phyloP scores from a whole-genome alignment of 1,140 invertebrate genomes.

The Micrasema minimum region DNA sequence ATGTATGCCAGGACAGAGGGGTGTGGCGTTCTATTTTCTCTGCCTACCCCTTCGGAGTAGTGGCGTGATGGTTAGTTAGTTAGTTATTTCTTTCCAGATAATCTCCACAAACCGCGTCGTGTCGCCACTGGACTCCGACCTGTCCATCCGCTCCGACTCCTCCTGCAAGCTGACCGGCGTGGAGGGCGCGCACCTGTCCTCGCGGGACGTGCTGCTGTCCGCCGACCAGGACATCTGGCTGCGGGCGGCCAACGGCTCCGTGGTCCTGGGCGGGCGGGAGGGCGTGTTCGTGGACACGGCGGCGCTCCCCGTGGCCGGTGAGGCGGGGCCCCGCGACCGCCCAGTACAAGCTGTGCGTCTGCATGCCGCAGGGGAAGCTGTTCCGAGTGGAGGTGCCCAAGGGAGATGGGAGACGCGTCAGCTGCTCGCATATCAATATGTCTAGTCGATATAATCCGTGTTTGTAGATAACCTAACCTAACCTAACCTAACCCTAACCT shows the following conservation, averaged over 20 bases:
- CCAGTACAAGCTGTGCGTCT: conserved; percentile 88
- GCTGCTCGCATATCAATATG: conserved; percentile 74
- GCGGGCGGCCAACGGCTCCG: conserved; percentile 81
- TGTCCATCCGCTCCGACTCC: conserved; percentile 73
- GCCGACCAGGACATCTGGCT: conserved; percentile 84
- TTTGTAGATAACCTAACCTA: conserved; percentile 56
- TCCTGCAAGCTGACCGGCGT: conserved; percentile 71
- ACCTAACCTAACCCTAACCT: conserved; percentile 6
- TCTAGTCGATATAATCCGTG: conserved; percentile 78
- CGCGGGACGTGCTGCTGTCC: conserved; percentile 64
- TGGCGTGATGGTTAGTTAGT: too few relatives aligned
- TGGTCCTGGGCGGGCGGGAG: conserved; percentile 76
- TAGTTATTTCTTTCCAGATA: conserved; percentile 63
- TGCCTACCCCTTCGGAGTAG: too few relatives aligned
- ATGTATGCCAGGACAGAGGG: too few relatives aligned
- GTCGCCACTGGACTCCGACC: conserved; percentile 75
- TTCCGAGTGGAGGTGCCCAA: conserved; percentile 78
- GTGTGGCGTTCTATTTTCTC: too few relatives aligned
- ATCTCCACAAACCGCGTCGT: conserved; percentile 78
- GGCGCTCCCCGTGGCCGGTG: conserved; percentile 73
- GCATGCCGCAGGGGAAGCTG: conserved; percentile 86
- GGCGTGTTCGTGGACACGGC: conserved; percentile 79
- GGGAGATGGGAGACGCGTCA: conserved; percentile 66
- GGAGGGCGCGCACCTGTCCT: conserved; percentile 71
- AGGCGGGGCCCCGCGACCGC: conserved; percentile 57